Evolutionary conservation across 2,113 vertebrate species (phyloP), one percentile per base, ranked within the genome.

Genomic region (Myotis davidii): DNA sequence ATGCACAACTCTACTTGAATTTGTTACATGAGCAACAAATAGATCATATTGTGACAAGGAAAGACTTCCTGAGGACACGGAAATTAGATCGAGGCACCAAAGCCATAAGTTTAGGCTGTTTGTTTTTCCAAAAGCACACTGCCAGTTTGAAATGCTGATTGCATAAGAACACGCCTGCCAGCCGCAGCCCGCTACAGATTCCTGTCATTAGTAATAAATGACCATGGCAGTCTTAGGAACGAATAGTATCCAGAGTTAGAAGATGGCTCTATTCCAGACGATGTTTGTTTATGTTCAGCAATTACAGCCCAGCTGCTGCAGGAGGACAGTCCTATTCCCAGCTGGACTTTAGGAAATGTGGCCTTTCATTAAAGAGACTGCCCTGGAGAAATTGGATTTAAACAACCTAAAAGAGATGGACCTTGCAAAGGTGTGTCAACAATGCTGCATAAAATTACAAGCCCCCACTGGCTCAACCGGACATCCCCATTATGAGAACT

Each of bases 131-230:
- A 72, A 92, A 82, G 37, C 14, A 6, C 6, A 61, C 67, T 17
- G 37, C 73, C 77, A 50, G 9, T 95, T 85, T 94, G 69, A 95
- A 96, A 96, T 83, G 88, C 88, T 83, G 48, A 69, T 78, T 69
- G 27, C 67, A 78, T 50, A 92, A 48, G 52, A 92, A 65, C 39
- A 70, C n/a, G 73, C 23, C 77, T 90, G 72, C 94, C 91, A 85
- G 29, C 27, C 56, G 73, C 61, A 97, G 85, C 42, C 39, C 83
- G 76, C 90, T 83, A 85, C 65, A 74, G 73, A 88, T 27, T 85
- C 34, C 78, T 91, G 88, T 87, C 93, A 93, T 94, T 92, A 95
- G 96, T 97, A 88, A 97, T 94, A 90, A 96, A 96, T 90, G 82
- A 78, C 88, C 48, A 45, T 37, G 45, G 67, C 79, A n/a, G 56